Percentiles rank a stretch among this genome's conserved stretches.
Conservation (phyloP, 2,888 invertebrate genomes). For the Furcula furcula region DNA sequence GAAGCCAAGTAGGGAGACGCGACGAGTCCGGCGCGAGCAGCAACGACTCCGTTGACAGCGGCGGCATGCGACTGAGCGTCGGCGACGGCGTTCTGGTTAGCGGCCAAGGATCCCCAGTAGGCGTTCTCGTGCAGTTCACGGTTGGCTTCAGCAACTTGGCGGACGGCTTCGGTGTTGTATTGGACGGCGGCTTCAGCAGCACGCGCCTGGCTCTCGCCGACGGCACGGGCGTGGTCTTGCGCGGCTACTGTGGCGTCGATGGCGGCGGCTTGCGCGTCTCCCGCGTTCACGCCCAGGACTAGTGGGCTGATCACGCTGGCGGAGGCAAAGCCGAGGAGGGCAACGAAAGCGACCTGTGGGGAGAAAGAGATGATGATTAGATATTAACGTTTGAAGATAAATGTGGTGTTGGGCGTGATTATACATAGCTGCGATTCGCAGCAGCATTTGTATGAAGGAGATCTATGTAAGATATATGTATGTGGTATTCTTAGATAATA, state of each 20-base stretch:
- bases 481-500: no score
- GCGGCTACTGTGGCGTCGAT: constrained; percentile 69
- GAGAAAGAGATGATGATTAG: constrained; percentile 11
- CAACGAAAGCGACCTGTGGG: constrained; percentile 69
- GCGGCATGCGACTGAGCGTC: constrained; percentile 73
- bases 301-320: constrained; percentile 62
- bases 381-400: no score
- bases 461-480: no score
- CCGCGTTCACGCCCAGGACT: constrained; percentile 59
- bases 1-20: constrained; percentile 26
- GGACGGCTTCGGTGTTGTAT: constrained; percentile 60
- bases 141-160: constrained; percentile 58
- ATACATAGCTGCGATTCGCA: no score
- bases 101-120: constrained; percentile 69
- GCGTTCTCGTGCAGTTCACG: constrained; percentile 70
- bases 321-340: constrained; percentile 76
- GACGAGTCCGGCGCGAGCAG: constrained; percentile 19
- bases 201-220: constrained; percentile 58
- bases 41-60: constrained; percentile 55
- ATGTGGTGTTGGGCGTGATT: no score
- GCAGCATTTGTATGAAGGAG: no score
- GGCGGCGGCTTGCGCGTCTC: constrained; percentile 71
- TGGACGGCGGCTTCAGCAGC: constrained; percentile 65
- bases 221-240: constrained; percentile 59
- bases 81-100: constrained; percentile 66